Conservation (phyloP, 2,797 vertebrate species). For the Tapera naevia region DNA sequence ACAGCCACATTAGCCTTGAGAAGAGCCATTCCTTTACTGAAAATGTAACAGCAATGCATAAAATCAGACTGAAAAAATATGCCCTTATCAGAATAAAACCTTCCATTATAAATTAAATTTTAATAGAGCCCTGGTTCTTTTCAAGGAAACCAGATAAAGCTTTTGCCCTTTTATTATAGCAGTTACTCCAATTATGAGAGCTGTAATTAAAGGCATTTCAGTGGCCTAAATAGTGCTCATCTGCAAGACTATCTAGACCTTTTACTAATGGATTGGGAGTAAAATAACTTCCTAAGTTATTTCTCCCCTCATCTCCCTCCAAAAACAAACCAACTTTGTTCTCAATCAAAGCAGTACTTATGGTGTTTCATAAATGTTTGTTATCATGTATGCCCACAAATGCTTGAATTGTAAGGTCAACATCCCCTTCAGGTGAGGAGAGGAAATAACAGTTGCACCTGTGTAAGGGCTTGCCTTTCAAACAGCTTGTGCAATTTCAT, state of each 20-base stretch:
- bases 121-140: slow-evolving; percentile 19
- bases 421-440: not conserved
- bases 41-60: not conserved
- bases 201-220: slow-evolving; percentile 37
- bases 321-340: not conserved
- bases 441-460: not conserved
- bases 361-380: not conserved
- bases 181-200: not conserved
- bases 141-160: not conserved
- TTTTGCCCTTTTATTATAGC: slow-evolving; percentile 20
- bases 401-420: not conserved
- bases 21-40: not conserved
- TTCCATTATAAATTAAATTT: slow-evolving; percentile 7
- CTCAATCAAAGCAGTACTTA: not conserved
- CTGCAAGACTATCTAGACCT: not conserved
- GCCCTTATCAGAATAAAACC: not conserved
- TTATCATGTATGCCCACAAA: not conserved
- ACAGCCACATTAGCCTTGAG: not conserved
- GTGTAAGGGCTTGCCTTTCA: not conserved
- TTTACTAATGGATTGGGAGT: not conserved
- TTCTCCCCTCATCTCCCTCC: not conserved
- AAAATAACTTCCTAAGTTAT: not conserved
- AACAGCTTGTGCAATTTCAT: not conserved
- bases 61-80: not conserved
- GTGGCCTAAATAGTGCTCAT: not conserved